Evolutionary conservation across 2,888 invertebrate genomes (phyloP), one percentile per base, ranked within the genome.

Genomic region (Coleophora deauratella): DNA sequence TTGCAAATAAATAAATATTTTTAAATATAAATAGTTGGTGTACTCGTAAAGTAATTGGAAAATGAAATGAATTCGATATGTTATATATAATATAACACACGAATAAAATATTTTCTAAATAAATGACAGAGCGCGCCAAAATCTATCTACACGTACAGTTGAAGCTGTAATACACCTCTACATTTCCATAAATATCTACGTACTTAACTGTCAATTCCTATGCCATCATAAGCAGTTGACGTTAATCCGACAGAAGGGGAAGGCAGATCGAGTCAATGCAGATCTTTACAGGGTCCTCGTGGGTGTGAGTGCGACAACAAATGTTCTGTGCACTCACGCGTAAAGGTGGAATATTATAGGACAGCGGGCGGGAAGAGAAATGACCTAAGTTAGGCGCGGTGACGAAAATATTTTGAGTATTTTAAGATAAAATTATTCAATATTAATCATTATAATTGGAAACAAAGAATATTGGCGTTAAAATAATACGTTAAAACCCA

Each of bases 271-370:
- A 58, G 57, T 62, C 63, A 62, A 67, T 73, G 67, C 71, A 72
- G 66, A 74, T 72, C 71, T 68, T 66, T 60, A 68, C 52, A 65
- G 59, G 48, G 55, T 60, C 50, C 47, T 57, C 51, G 53, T 62
- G 63, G 59, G 82, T 69, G 77, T 59, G 76, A 82, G 68, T 59
- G 77, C 64, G 84, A 81, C 68, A 64, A 71, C 78, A 71, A 75
- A 82, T 77, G 66, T 77, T 82, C 67, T 76, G 80, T 73, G 74
- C 72, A 80, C 63, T 78, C 81, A 81, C 75, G 81, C 82, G 79
- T 81, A 72, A 82, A 77, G 65, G 66, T 66, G 72, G 75, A 76
- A 77, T 81, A 77, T 81, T 80, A 76, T 76, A 68, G 72, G 67
- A 66, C 55, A 54, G 54, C 51, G 52, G 46, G 41, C 49, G 44